Evolutionary conservation across 1,140 invertebrate species (phyloP), one percentile per base, ranked within the genome.

Genomic region (Choristoneura fumiferana): DNA sequence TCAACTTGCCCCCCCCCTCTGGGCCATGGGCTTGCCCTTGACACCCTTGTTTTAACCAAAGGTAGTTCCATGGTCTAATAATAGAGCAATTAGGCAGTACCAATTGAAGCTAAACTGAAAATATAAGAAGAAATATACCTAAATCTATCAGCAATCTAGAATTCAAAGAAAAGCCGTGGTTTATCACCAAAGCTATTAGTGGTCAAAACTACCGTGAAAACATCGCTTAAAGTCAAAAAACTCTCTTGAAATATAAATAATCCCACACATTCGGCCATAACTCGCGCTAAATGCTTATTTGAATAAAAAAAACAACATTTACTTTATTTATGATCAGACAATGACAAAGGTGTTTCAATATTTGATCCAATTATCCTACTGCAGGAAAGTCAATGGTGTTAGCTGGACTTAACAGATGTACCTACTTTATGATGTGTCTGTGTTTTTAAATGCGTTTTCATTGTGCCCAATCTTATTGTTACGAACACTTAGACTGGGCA

Each of bases 251-350:
- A 49, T 22, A 49, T 49, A 49, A 49, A 49, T 18, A 49, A 18
- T 49, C 22, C 2, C 18, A 0, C 22, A 29, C 2, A 2, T 22
- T 8, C 18, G 43, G 22, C 18, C n/a, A 13, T 49, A 49, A 49
- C 43, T 49, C 18, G 17, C 8, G 43, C 43, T 49, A 49, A 49
- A 15, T 49, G 29, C 17, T 17, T 10, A 33, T 49, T 29, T 12
- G n/a, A 49, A 10, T 22, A 49, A 49, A 49, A 49, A 49, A 29
- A 3, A 29, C 10, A 15, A n/a, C 10, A 49, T 49, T 49, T 49
- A 49, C 8, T 49, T 29, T 49, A 49, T 49, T 49, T 33, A 49
- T 2, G 43, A 49, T n/a, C 10, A 12, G 40, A 4, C 2, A n/a
- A 14, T 5, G 9, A 49, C 22, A 45, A 22, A 45, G 15, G 39